Evolutionary conservation across 2,888 invertebrate species (phyloP), one percentile per base, ranked within the genome.

Genomic region (Athalia rosae): DNA sequence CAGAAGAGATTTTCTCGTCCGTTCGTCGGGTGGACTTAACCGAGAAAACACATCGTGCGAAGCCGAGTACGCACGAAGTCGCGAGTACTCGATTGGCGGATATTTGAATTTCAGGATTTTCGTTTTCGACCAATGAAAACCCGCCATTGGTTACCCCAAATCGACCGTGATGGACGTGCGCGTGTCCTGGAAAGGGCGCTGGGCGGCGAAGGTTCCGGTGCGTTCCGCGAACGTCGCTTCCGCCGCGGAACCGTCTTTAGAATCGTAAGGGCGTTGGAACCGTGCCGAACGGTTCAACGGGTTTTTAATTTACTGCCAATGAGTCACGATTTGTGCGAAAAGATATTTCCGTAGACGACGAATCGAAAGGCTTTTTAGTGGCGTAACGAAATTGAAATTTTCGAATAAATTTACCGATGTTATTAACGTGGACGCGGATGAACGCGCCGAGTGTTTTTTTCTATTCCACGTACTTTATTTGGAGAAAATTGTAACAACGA

Each of bases 311-410:
- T 45, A 4, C 11, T 43, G 11, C 43, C 9, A 45, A 3, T 62
- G 62, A 62, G 43, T 62, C 62, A 43, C 43, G 62, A 62, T 62
- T 6, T 45, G 9, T 43, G 45, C 41, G 11, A 62, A 45, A 58
- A 58, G 11, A 11, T 58, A 58, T 43, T 62, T 7, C 62, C 3
- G 13, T 4, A n/a, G n/a, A 11, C 11, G 62, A 62, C 45, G 62
- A 3, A 62, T 9, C 9, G 5, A 6, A 8, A 3, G 9, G n/a
- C 11, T 41, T 41, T 15, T 15, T 61, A 6, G 5, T 7, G 43
- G 62, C 43, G 62, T 43, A 43, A 62, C 62, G 62, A 62, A 62
- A 28, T 61, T 61, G 28, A 28, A 61, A 13, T 13, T 9, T 9
- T 7, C 50, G 1, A 15, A 61, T 61, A 15, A 28, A 15, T 11